These are phyloP conservation scores for Tapirus indicus DNA, from an alignment of 2,797 vertebrate genomes.

Conservation along the genomic window DNA sequence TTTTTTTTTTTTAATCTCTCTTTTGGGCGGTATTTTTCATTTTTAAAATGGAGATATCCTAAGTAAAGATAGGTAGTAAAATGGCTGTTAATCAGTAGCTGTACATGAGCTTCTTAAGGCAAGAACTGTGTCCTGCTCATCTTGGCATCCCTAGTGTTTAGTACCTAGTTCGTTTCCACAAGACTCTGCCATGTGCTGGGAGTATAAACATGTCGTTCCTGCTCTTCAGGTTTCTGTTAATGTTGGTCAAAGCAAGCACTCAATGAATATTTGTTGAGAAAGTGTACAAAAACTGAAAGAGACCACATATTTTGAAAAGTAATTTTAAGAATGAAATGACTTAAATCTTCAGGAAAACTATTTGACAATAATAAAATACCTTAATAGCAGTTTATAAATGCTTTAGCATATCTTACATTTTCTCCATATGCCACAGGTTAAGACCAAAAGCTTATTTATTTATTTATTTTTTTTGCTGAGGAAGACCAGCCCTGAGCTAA, in stretches of 20 bases:
- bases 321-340: conserved; percentile 9
- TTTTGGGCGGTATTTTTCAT: not conserved
- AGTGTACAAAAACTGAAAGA: not conserved
- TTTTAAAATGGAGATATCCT: not conserved
- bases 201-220: not conserved
- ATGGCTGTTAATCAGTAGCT: not conserved
- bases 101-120: not conserved
- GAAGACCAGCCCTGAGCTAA: no score
- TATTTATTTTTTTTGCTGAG: no score
- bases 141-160: not conserved
- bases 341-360: not conserved
- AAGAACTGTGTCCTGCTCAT: not conserved
- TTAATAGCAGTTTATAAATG: conserved; percentile 18
- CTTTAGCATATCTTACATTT: not conserved
- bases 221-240: not conserved
- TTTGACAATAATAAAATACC: conserved; percentile 17
- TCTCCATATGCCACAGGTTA: not conserved
- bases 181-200: not conserved
- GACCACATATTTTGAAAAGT: not conserved
- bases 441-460: conserved; percentile 37
- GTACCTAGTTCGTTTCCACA: not conserved
- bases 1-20: not conserved
- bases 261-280: not conserved
- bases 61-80: not conserved
- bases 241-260: not conserved